Base-by-base conservation (phyloP, 2,113 vertebrate genomes). In the Eidolon helvum region DNA sequence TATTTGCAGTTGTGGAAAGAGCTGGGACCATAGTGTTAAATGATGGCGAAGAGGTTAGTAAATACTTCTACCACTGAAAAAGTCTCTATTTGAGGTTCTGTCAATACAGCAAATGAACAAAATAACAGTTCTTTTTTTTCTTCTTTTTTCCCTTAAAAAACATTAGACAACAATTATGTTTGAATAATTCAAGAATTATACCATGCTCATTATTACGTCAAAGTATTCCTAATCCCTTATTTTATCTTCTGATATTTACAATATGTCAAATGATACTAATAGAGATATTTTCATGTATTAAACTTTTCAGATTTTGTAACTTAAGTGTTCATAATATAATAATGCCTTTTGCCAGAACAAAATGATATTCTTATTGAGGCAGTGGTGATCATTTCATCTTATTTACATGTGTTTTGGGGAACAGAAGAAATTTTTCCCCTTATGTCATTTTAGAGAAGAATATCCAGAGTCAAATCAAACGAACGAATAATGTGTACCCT, bases 11-110 rank as follows among this genome's bases (percentile, higher is more conserved):
- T 96, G 99, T 99, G 89, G 99, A 99, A 94, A 99, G 99, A 69
- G 99, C 99, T 21, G 99, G 99, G 75, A 99, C 99, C 96, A 99
- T 99, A 87, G 99, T 99, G 74, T 98, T 99, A 75, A 99, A 99
- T 0, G 99, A 99, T 79, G 99, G 99, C n/a, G 99, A 99, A 98
- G 99, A 99, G 99, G 99, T 99, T 85, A 98, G 98, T 98, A 94
- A n/a, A 92, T 79, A n/a, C 68, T 96, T 30, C 74, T 93, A 61
- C 85, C 38, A 45, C 87, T 40, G 65, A 35, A 0, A 72, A 53
- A 43, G 38, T 71, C 68, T 55, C 14, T 77, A 2, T 63, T 11
- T 40, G 48, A 94, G 48, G 35, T 75, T 57, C 28, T 33, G 5
- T 53, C 19, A n/a, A 4, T 55, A 57, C 1, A 87, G 24, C 30